These are phyloP conservation scores for Furcifer pardalis DNA, from an alignment of 2,797 vertebrate genomes.

Conservation along the genomic window DNA sequence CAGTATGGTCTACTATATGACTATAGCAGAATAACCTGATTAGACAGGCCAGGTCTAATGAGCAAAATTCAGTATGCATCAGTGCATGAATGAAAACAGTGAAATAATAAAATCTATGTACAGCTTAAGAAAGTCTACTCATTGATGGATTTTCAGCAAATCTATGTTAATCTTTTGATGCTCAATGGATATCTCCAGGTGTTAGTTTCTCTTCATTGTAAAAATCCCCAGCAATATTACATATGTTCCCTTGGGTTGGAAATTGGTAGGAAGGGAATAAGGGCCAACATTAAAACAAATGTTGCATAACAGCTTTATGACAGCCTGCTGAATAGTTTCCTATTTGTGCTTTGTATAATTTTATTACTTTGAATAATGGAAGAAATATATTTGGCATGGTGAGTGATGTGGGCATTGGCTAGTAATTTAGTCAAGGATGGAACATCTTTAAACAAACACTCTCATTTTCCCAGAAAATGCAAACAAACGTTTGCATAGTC, in stretches of 20 bases:
- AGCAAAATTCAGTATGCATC: neutral
- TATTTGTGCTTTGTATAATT: conserved; percentile 22
- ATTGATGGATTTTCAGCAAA: neutral
- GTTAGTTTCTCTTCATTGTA: neutral
- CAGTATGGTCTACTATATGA: too few relatives aligned
- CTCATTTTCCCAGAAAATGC: conserved; percentile 8
- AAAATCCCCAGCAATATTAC: neutral
- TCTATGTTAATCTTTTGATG: neutral
- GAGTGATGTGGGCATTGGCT: conserved; percentile 27
- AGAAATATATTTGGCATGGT: conserved; percentile 12
- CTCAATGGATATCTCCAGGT: neutral
- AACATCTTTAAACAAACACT: conserved; percentile 25
- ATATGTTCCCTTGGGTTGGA: neutral
- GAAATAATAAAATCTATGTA: neutral
- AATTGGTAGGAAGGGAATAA: neutral
- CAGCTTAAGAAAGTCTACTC: neutral
- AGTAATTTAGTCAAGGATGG: conserved; percentile 8
- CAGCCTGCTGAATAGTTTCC: conserved; percentile 28
- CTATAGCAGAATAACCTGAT: too few relatives aligned
- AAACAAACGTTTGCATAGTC: too few relatives aligned
- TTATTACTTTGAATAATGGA: conserved; percentile 21
- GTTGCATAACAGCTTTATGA: conserved; percentile 24
- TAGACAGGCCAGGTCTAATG: too few relatives aligned
- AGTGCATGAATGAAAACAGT: neutral
- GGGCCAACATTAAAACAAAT: neutral